A percentile compares a stretch with the other conserved stretches of the same genome.
Conservation (phyloP, 2,888 invertebrate genomes). For the Miltochrista miniata region DNA sequence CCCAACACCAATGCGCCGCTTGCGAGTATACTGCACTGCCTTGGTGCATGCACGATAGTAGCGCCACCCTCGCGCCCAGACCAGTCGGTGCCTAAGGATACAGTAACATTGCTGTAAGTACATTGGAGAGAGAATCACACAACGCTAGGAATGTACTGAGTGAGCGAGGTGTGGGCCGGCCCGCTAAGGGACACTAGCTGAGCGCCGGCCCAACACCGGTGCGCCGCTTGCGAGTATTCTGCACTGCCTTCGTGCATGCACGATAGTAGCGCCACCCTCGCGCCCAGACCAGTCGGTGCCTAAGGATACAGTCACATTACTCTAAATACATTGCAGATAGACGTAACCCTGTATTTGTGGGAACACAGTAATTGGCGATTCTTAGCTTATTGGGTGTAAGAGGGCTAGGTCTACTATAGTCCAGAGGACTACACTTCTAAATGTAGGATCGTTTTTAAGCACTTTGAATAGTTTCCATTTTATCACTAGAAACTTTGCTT, state of each 20-base stretch:
- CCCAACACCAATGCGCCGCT: conserved; percentile 62
- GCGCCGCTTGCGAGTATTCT: conserved; percentile 45
- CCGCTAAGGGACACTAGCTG: conserved; percentile 50
- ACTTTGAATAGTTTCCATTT: no score
- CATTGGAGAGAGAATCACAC: no score
- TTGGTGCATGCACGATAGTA: conserved; percentile 51
- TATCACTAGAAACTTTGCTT: no score
- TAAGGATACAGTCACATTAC: conserved; percentile 22
- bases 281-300: conserved; percentile 64
- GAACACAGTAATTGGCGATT: no score
- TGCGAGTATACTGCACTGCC: conserved; percentile 47
- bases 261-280: conserved; percentile 59
- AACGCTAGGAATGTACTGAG: conserved; percentile 61
- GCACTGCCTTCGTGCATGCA: conserved; percentile 47
- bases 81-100: conserved; percentile 60
- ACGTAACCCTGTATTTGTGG: no score
- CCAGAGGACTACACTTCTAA: no score
- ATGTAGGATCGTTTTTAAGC: no score
- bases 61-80: conserved; percentile 58
- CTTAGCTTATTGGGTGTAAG: no score
- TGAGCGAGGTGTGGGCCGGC: conserved; percentile 36
- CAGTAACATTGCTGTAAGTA: no score
- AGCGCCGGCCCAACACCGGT: conserved; percentile 64
- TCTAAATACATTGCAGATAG: no score
- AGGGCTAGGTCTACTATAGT: no score